Percentiles rank a stretch among this genome's conserved stretches.
phyloP scores from a whole-genome alignment of 2,797 vertebrate species.

The Acanthopagrus latus region DNA sequence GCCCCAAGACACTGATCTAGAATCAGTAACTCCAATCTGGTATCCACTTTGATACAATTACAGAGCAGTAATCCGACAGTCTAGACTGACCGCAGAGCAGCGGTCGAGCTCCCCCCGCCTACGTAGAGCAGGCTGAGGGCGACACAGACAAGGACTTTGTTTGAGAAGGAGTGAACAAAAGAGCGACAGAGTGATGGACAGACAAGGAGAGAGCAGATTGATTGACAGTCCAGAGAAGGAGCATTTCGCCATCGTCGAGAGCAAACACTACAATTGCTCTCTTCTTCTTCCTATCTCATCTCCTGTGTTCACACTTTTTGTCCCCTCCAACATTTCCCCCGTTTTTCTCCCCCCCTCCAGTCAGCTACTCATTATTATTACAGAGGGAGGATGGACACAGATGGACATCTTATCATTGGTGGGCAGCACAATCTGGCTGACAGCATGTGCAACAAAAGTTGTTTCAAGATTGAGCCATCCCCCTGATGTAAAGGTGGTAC shows the following conservation, averaged over 20 bases:
- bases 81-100: conserved; percentile 74
- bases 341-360: conserved; percentile 2
- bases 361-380: conserved; percentile 49
- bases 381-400: conserved; percentile 27
- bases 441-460: conserved; percentile 55
- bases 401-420: conserved; percentile 18
- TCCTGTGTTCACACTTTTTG: conserved; percentile 45
- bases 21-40: conserved; percentile 57
- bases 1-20: conserved; percentile 56
- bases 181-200: conserved; percentile 20
- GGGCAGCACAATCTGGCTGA: conserved; percentile 15
- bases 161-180: conserved; percentile 36
- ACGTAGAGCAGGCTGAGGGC: conserved; percentile 49
- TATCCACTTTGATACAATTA: conserved; percentile 65
- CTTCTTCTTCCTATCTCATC: conserved; percentile 32
- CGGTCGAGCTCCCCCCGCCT: conserved; percentile 52
- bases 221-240: conserved; percentile 64
- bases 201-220: conserved; percentile 48
- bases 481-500: conserved; percentile 12
- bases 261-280: conserved; percentile 59
- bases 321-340: not conserved
- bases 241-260: conserved; percentile 66
- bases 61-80: conserved; percentile 52
- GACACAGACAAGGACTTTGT: conserved; percentile 77
- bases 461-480: conserved; percentile 30